Base-by-base conservation (phyloP, 2,113 vertebrate genomes). In the Pachypanchax playfairii region DNA sequence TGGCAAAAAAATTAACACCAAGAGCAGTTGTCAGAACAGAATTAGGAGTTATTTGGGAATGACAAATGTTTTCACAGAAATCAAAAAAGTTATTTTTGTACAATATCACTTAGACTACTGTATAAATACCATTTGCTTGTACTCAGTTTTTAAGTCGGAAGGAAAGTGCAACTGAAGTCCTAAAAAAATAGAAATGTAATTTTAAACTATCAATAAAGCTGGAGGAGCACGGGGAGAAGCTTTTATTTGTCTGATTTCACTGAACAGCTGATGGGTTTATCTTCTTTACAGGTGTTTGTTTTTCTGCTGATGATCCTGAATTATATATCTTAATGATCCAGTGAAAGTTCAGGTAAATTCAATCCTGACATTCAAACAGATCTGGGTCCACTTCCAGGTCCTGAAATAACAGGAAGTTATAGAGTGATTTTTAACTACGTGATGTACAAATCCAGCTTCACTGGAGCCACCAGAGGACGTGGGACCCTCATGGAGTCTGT, bases 191-290 rank as follows among this genome's bases (percentile, higher is more conserved):
- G 94, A 96, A 95, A 93, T 97, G 95, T 98, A 98, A 96, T 98
- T 98, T 98, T 98, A 98, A 98, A 96, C 96, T 98, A 95, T 97
- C 96, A 98, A 99, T 98, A 98, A 99, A 98, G 94, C 93, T 95
- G 94, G 95, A 98, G 96, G 96, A 97, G 96, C 96, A 98, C 95
- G 94, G 93, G 94, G 94, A 94, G 79, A 42, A 69, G 8, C 0
- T 65, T 41, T 36, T n/a, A n/a, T n/a, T 46, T 24, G 61, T 69
- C 17, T 79, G 59, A 49, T 55, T 73, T 72, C 0, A 20, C 4
- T 48, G 14, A 11, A 42, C 5, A 8, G 13, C 12, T n/a, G 5
- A n/a, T 25, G 21, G 2, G 2, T 9, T 42, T 42, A 1, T 36
- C 9, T 22, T 53, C 4, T 3, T 14, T 2, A 51, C 18, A 13